These are phyloP conservation scores for Sipha flava DNA, from an alignment of 1,140 invertebrate species.

Conservation along the genomic window DNA sequence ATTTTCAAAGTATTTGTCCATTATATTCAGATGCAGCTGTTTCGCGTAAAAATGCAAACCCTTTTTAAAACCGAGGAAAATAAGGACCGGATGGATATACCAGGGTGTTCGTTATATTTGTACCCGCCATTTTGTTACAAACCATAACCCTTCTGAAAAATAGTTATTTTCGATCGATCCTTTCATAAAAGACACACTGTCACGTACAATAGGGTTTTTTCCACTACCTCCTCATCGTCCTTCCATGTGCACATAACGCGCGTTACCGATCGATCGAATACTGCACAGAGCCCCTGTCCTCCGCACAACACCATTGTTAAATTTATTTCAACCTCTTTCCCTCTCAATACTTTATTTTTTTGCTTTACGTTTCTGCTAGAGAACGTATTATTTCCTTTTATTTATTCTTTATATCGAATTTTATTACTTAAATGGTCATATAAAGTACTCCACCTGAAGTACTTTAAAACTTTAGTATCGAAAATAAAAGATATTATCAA, in stretches of 20 bases:
- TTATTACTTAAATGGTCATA: neutral
- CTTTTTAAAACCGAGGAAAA: conserved; percentile 12
- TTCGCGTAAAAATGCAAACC: conserved; percentile 16
- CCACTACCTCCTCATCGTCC: neutral
- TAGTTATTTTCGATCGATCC: conserved; percentile 32
- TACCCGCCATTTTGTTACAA: conserved; percentile 31
- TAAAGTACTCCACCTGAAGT: neutral
- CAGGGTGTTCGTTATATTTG: conserved; percentile 12
- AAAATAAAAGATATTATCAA: neutral
- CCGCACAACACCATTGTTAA: conserved; percentile 22
- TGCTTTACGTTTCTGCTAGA: neutral
- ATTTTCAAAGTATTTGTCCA: neutral
- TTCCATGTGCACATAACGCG: neutral
- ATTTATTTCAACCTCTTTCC: conserved; percentile 32
- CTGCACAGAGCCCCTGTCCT: conserved; percentile 9
- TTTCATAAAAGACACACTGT: conserved; percentile 32
- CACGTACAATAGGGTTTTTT: conserved; percentile 32
- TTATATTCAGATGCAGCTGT: conserved; percentile 2
- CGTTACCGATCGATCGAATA: conserved; percentile 30
- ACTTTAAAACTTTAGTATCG: neutral
- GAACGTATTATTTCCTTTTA: conserved; percentile 21
- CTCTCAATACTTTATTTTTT: neutral
- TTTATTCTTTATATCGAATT: conserved; percentile 12
- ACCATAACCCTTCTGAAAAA: conserved; percentile 33
- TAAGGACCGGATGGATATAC: conserved; percentile 12